phyloP scores from a whole-genome alignment of 2,888 invertebrate species.

The Meteorus cinctellus region DNA sequence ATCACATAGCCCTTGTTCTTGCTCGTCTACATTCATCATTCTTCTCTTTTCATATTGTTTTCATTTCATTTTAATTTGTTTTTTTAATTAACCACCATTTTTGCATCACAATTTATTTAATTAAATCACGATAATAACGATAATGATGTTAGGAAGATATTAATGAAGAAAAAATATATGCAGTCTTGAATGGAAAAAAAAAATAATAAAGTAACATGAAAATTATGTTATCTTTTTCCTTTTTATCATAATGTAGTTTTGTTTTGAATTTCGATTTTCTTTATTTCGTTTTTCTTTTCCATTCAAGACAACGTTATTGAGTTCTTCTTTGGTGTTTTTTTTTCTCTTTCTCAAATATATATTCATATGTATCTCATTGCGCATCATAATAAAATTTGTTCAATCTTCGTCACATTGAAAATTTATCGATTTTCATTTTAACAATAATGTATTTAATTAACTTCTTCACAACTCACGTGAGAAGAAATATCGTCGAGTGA shows the following conservation, averaged over 20 bases:
- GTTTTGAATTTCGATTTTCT: neutral
- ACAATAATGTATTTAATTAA: conserved; percentile 5
- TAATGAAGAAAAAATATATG: conserved; percentile 16
- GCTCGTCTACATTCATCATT: conserved; percentile 25
- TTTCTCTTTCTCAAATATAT: neutral
- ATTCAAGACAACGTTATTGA: neutral
- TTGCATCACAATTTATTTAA: conserved; percentile 23
- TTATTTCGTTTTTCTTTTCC: neutral
- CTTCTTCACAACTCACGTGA: neutral
- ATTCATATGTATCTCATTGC: conserved; percentile 1
- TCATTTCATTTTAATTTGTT: conserved; percentile 15
- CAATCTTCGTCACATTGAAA: neutral
- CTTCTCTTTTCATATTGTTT: conserved; percentile 27
- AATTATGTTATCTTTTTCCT: neutral
- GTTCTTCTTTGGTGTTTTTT: conserved; percentile 2
- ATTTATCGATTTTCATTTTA: conserved; percentile 7
- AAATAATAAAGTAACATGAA: neutral
- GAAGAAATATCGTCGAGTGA: conserved; percentile 24
- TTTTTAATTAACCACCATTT: neutral
- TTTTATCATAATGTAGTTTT: neutral
- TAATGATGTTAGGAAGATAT: conserved; percentile 20
- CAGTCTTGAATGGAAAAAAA: neutral
- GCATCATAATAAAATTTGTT: conserved; percentile 14
- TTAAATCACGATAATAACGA: conserved; percentile 34
- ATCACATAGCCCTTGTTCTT: conserved; percentile 27